These are phyloP conservation scores for Magallana ariakensis DNA, from an alignment of 1,140 invertebrate genomes.

Conservation along the genomic window DNA sequence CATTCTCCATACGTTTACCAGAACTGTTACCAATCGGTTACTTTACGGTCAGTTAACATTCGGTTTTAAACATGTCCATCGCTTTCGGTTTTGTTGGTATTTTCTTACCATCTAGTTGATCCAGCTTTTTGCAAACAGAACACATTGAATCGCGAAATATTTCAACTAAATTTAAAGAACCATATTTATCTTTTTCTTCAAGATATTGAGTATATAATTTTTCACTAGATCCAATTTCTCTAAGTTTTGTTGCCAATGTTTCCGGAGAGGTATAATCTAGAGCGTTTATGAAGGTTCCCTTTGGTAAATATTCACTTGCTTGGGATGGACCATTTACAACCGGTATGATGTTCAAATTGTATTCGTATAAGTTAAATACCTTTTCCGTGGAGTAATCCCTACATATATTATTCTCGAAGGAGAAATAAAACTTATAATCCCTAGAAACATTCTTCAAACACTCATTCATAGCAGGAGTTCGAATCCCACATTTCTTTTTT, in stretches of 20 bases:
- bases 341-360: not conserved
- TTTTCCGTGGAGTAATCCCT: not conserved
- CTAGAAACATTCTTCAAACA: not conserved
- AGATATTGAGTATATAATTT: not conserved
- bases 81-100: no score
- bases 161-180: not conserved
- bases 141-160: not conserved
- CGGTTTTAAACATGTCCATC: no score
- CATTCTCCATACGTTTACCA: no score
- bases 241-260: not conserved
- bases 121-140: not conserved
- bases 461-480: not conserved
- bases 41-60: no score
- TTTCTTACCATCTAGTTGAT: not conserved
- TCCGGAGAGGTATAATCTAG: not conserved
- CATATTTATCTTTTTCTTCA: not conserved
- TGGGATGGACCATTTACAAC: not conserved
- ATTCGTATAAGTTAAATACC: not conserved
- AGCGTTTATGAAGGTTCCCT: not conserved
- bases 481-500: not conserved
- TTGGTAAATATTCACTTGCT: not conserved
- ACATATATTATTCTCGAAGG: conserved; percentile 9
- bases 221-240: not conserved
- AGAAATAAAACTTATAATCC: conserved; percentile 5
- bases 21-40: no score